A percentile compares a stretch with the other conserved stretches of the same genome.
These are phyloP conservation scores for Lepus townsendii DNA, from an alignment of 2,797 vertebrate species.

Conservation along the genomic window DNA sequence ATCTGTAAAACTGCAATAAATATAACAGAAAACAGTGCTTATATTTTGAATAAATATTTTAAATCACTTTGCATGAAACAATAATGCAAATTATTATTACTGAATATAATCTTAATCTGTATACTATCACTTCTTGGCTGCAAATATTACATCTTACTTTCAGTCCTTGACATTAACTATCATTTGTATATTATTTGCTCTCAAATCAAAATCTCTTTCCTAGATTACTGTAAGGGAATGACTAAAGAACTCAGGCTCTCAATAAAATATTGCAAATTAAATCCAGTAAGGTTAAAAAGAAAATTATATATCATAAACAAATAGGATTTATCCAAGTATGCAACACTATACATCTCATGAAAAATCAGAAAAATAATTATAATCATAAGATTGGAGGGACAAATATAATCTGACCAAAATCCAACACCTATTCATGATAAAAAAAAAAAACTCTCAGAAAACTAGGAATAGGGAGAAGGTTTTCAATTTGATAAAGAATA, in stretches of 20 bases:
- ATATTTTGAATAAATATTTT: slow-evolving; percentile 40
- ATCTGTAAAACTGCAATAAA: neutral
- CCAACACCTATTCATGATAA: neutral
- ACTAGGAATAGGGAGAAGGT: neutral
- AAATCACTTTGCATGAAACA: neutral
- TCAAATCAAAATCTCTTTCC: slow-evolving; percentile 1
- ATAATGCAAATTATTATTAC: neutral
- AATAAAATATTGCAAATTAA: slow-evolving; percentile 8
- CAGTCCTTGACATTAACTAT: neutral
- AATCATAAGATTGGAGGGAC: neutral
- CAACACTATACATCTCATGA: neutral
- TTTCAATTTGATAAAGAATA: neutral
- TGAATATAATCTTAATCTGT: neutral
- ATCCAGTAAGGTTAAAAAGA: neutral
- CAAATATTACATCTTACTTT: neutral
- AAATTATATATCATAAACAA: neutral
- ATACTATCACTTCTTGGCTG: neutral
- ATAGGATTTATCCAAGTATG: neutral
- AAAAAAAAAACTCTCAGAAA: neutral
- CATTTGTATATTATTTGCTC: neutral
- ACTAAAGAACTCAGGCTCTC: neutral
- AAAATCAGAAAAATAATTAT: slow-evolving; percentile 16
- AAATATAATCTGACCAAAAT: neutral
- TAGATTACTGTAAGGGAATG: neutral
- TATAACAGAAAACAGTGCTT: neutral